Evolutionary conservation across 1,140 invertebrate genomes (phyloP), one percentile per base, ranked within the genome.

Genomic region (Trichonephila clavata): DNA sequence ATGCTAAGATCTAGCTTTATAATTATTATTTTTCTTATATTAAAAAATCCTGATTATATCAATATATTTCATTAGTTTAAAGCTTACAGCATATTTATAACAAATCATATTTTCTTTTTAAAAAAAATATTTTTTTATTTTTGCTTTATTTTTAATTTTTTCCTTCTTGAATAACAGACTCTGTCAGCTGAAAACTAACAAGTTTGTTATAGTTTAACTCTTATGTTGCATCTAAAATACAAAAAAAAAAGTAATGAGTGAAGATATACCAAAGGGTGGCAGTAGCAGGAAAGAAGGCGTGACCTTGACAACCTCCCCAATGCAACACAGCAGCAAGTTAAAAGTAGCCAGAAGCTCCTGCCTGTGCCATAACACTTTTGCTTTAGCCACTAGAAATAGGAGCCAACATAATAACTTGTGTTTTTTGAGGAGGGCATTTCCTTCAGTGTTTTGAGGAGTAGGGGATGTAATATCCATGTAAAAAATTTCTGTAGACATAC

Each of bases 401-500:
- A 92, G 86, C 91, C 91, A 92, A 32, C 91, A 92, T 4, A 92
- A 63, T 21, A 21, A n/a, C 27, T 71, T 86, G 50, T 92, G 91
- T n/a, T 92, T 63, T 39, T 77, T 86, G 8, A 92, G 21, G 18
- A 92, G 60, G 68, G 20, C 13, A 32, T 65, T 92, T 14, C 27
- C 24, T 32, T 71, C 21, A 20, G 89, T 13, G 3, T 20, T 77
- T 43, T 7, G 16, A 18, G 32, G 63, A 5, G 21, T 27, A 8
- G 63, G 24, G n/a, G 57, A 39, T 14, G 4, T 14, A 32, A 0
- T 10, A 21, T 90, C 89, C 14, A n/a, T 4, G 27, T 83, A 32
- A 59, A 92, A 92, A n/a, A 92, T 86, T 92, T 92, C 91, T n/a
- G 16, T 65, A 10, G 81, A 50, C 91, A 92, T 92, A 50, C 91